Evolutionary conservation across 2,888 invertebrate species (phyloP), one percentile per base, ranked within the genome.

Genomic region (Oasisia sp.): DNA sequence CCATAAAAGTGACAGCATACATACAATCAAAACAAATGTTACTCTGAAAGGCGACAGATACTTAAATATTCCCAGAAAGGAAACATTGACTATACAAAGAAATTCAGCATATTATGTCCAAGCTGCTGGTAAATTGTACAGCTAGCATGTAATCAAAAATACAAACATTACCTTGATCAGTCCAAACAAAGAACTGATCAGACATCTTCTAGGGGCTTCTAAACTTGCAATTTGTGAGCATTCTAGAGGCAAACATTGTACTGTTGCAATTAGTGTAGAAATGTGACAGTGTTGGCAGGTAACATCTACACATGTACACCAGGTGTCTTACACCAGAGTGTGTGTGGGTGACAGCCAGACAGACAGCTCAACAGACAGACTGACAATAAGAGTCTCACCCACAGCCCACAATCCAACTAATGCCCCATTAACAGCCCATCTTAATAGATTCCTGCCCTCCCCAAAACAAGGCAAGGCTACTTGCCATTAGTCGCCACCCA

Each of bases 351-450:
- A 50, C 50, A 50, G 50, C 50, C 74, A 74, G 74, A 4, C 19
- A 74, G 74, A 14, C 74, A 27, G 19, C 27, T 27, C 74, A 74
- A 19, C 74, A 74, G 74, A 74, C 74, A 74, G 74, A 74, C 74
- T 27, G 74, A 74, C 74, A 74, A 74, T 74, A 27, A 74, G n/a
- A 74, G 19, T 27, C 27, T 74, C 74, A 5, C 5, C n/a, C 27
- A 27, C 74, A 19, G 74, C 27, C 74, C n/a, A n/a, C n/a, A 74
- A n/a, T 74, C 74, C 27, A 74, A 74, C 74, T 74, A 74, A 74
- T 74, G 74, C 74, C 74, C 74, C 74, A 74, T 74, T 74, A 74
- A 74, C 74, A 74, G 74, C 27, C 74, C 74, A 27, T 74, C 74
- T 74, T 74, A 74, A 74, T 74, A 74, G 74, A 74, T 74, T 74